phyloP scores from a whole-genome alignment of 2,797 vertebrate species.

The Gobionotothen gibberifrons region DNA sequence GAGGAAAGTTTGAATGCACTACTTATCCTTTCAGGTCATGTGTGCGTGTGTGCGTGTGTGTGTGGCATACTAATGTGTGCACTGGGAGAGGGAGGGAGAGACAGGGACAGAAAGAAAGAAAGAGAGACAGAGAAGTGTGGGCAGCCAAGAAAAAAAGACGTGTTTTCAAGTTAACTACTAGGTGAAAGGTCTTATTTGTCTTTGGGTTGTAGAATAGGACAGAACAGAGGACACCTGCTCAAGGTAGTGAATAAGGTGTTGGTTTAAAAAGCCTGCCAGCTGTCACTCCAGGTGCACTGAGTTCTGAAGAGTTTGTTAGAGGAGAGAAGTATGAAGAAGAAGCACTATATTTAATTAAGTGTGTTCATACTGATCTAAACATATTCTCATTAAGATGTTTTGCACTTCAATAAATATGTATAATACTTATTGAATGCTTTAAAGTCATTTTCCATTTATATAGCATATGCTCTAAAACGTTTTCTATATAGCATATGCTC shows the following conservation, averaged over 20 bases:
- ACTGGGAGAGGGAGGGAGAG: slow-evolving; percentile 18
- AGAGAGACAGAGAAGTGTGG: slow-evolving; percentile 50
- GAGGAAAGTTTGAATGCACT: slow-evolving; percentile 80
- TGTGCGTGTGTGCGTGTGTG: slow-evolving; percentile 38
- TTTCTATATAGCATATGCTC: slow-evolving; percentile 29
- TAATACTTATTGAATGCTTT: not conserved
- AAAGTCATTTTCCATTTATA: slow-evolving; percentile 8
- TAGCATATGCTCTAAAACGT: slow-evolving; percentile 8
- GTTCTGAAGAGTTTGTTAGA: slow-evolving; percentile 22
- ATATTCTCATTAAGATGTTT: slow-evolving; percentile 1
- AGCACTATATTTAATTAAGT: not conserved
- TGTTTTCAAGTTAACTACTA: slow-evolving; percentile 63
- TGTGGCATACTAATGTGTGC: slow-evolving; percentile 64
- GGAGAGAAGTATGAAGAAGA: not conserved
- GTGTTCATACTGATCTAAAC: not conserved
- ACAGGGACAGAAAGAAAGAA: slow-evolving; percentile 20
- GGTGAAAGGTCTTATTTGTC: slow-evolving; percentile 71
- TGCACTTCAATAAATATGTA: slow-evolving; percentile 9
- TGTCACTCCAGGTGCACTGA: slow-evolving; percentile 61
- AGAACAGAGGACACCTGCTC: slow-evolving; percentile 59
- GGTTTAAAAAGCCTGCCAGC: slow-evolving; percentile 49
- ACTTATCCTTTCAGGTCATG: slow-evolving; percentile 78
- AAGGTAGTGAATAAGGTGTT: slow-evolving; percentile 55
- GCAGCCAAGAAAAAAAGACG: slow-evolving; percentile 57
- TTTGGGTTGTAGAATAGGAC: slow-evolving; percentile 41